Base-by-base conservation (phyloP, 1,140 invertebrate species). In the Bombus ignitus region DNA sequence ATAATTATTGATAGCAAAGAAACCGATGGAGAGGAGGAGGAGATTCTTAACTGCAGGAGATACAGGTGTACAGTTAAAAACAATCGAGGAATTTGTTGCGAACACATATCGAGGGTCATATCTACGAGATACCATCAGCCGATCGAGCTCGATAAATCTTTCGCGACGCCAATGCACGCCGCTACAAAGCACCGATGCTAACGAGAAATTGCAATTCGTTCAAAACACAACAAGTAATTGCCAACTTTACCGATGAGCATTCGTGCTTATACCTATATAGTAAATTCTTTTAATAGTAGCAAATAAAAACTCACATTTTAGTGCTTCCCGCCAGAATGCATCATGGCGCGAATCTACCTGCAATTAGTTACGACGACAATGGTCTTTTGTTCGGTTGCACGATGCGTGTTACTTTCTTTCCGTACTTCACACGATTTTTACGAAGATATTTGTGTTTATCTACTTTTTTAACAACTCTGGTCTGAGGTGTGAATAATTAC, bases 1-100 rank as follows among this genome's bases (percentile, higher is more conserved):
- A 88, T 88, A 87, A 88, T 88, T 79, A 80, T 75, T 72, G 65
- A 88, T 74, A 35, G 44, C 57, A 65, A 59, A 37, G 83, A 66
- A 88, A 88, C 81, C 25, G 77, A 78, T 88, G 12, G 66, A 70
- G 39, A 62, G 72, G 12, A 39, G 28, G 47, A 62, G 22, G 37
- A 39, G 37, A 5, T 59, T 59, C 47, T 88, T 86, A 86, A 88
- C 81, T 74, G 85, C 77, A 15, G 9, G 6, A 65, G 57, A 47
- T 25, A 22, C 22, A 10, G 25, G 72, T 44, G n/a, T 25, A 25
- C n/a, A 13, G 2, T 47, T 83, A 47, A 76, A 65, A 76, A 66
- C 71, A 76, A 76, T 76, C 57, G 81, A 8, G 66, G 37, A 59
- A 81, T 47, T 42, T 71, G 68, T 81, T 80, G 68, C 80, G 80